A percentile compares a stretch with the other conserved stretches of the same genome.
phyloP scores from a whole-genome alignment of 2,888 invertebrate genomes.

The Megalurothrips usitatus region DNA sequence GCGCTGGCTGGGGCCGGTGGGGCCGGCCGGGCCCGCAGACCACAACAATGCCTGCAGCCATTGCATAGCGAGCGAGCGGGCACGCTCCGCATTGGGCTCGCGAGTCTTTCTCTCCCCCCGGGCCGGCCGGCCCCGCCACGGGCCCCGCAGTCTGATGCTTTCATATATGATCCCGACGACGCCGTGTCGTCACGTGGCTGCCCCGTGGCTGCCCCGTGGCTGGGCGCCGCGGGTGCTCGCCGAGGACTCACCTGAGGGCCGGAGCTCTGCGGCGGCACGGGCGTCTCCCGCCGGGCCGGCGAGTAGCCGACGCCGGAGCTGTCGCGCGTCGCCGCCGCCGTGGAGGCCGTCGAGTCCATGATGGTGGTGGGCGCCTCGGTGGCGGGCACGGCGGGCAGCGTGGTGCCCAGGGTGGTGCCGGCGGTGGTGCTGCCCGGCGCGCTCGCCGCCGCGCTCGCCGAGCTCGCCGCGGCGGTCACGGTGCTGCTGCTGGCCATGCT shows the following conservation, averaged over 20 bases:
- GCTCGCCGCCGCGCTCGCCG: slow-evolving; percentile 36
- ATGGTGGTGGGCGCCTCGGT: slow-evolving; percentile 52
- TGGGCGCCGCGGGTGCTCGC: not conserved
- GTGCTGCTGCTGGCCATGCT: not conserved
- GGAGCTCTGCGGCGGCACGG: slow-evolving; percentile 40
- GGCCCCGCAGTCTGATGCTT: not conserved
- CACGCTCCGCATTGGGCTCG: not conserved
- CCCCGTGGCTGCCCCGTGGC: not conserved
- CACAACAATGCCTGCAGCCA: slow-evolving; percentile 17
- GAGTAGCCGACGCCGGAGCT: slow-evolving; percentile 47
- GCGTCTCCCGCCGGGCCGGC: slow-evolving; percentile 42
- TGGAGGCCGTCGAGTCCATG: slow-evolving; percentile 44
- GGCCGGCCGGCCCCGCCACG: no score
- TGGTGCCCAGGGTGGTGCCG: slow-evolving; percentile 47
- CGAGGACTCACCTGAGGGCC: not conserved
- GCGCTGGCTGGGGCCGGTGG: not conserved
- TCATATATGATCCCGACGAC: not conserved
- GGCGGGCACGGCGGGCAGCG: slow-evolving; percentile 49
- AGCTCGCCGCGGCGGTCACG: not conserved
- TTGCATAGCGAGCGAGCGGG: not conserved
- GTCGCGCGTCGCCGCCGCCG: slow-evolving; percentile 40
- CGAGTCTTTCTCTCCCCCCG: not conserved
- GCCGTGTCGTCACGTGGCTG: not conserved
- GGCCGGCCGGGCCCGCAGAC: not conserved
- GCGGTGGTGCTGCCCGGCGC: slow-evolving; percentile 35